Base-by-base conservation (phyloP, 2,797 vertebrate species). In the Anolis apletophallus region DNA sequence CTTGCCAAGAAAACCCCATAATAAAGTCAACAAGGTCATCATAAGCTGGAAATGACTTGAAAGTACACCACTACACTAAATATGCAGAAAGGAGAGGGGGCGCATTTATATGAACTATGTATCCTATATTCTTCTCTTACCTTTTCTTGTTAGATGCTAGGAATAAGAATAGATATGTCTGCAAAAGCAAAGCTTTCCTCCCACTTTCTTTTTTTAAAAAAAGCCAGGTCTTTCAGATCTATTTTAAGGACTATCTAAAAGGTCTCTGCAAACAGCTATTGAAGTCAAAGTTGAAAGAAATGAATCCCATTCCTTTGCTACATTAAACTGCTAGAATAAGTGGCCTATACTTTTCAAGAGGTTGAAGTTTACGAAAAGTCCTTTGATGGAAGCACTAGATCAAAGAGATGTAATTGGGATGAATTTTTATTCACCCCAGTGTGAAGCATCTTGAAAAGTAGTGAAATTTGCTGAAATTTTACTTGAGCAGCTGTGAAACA, bases 311-410 rank as follows among this genome's bases (percentile, higher is more conserved):
- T 17, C 46, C 29, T 85, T 91, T 80, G 80, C 91, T 81, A 17
- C 0, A 5, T 83, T 90, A 81, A 90, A 84, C 84, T 92, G 86
- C 64, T 72, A 81, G 80, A 78, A 59, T 21, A 86, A 91, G 19
- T 64, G 64, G 3, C 69, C 82, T 89, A 71, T 85, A 88, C 78
- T 86, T 92, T 91, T 81, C 55, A 91, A 91, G 64, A 21, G 16
- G 29, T 5, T 36, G 52, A 23, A 88, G 89, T 46, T 88, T 91
- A 87, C 68, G 16, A 34, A 85, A 73, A 75, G 84, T 1, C 79
- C 14, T n/a, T 83, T 26, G 14, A 54, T 81, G 84, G 76, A 84
- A 88, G 88, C 5, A 55, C 87, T 87, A 40, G 2, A 1, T 1
- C n/a, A 74, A 71, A 7, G 17, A 86, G 5, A 88, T 86, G 78